Evolutionary conservation across 2,888 invertebrate genomes (phyloP).

Genomic region (Serripes groenlandicus): DNA sequence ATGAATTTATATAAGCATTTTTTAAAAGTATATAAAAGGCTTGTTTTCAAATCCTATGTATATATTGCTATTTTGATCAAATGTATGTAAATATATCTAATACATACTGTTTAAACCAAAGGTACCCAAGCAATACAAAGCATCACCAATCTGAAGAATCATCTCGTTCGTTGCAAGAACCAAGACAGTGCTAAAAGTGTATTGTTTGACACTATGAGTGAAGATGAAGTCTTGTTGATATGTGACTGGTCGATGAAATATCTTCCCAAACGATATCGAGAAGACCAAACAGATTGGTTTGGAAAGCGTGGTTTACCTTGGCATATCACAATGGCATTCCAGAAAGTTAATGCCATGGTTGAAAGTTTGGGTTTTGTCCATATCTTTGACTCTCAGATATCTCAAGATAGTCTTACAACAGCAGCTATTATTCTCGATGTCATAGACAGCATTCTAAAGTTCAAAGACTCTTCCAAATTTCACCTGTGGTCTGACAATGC

Average conservation of each 20-base stretch:
- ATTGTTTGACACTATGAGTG: not conserved
- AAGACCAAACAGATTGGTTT: conserved; percentile 6
- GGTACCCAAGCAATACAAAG: not conserved
- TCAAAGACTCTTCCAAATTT: not conserved
- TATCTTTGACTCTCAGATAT: not conserved
- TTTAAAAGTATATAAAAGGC: too few relatives aligned
- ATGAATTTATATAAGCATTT: too few relatives aligned
- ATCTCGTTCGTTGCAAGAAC: conserved; percentile 1
- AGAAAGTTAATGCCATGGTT: not conserved
- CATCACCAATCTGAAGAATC: not conserved
- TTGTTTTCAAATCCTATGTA: too few relatives aligned
- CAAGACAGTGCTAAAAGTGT: not conserved
- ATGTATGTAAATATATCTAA: too few relatives aligned
- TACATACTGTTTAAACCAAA: too few relatives aligned
- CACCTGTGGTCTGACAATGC: conserved; percentile 6
- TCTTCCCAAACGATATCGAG: not conserved
- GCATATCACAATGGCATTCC: not conserved
- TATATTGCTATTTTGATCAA: too few relatives aligned
- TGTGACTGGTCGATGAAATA: conserved; percentile 13
- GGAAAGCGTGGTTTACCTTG: not conserved
- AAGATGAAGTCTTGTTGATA: not conserved
- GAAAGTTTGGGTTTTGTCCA: not conserved
- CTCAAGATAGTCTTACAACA: not conserved
- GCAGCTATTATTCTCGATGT: not conserved
- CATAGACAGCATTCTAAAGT: not conserved